Percentiles rank a stretch among this genome's conserved stretches.
phyloP scores from a whole-genome alignment of 2,113 vertebrate genomes.

The Thunnus thynnus region DNA sequence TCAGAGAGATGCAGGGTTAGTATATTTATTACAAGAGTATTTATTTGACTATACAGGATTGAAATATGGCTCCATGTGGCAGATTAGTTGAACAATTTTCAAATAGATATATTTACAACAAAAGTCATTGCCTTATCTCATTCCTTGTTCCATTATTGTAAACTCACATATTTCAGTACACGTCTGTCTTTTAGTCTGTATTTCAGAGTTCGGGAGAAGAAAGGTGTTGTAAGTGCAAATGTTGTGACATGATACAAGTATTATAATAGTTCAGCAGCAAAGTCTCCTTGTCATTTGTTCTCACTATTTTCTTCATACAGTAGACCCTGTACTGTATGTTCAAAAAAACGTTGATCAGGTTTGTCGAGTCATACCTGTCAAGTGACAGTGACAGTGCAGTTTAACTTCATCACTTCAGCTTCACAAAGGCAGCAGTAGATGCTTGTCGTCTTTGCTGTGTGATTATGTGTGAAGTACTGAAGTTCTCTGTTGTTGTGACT shows the following conservation, averaged over 20 bases:
- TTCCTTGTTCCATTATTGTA: too few relatives aligned
- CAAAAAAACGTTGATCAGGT: conserved; percentile 9
- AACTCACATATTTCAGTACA: too few relatives aligned
- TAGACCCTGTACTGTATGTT: neutral
- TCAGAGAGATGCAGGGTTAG: too few relatives aligned
- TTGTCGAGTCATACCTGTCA: conserved; percentile 26
- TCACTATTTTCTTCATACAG: neutral
- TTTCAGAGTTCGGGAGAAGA: too few relatives aligned
- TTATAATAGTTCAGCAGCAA: neutral
- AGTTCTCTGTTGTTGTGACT: neutral
- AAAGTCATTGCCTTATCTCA: too few relatives aligned
- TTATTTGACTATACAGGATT: too few relatives aligned
- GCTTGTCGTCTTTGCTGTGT: neutral
- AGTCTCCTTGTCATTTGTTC: neutral
- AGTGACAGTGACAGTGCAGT: conserved; percentile 14
- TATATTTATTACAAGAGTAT: too few relatives aligned
- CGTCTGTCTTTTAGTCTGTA: too few relatives aligned
- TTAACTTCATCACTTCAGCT: neutral
- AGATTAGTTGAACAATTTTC: too few relatives aligned
- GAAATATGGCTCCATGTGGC: too few relatives aligned
- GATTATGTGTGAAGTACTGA: neutral
- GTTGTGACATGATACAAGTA: neutral
- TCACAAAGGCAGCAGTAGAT: neutral
- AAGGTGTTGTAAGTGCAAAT: neutral
- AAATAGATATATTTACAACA: too few relatives aligned